These are phyloP conservation scores for Cichlasoma orientale DNA, from an alignment of 2,797 vertebrate species.

Conservation along the genomic window DNA sequence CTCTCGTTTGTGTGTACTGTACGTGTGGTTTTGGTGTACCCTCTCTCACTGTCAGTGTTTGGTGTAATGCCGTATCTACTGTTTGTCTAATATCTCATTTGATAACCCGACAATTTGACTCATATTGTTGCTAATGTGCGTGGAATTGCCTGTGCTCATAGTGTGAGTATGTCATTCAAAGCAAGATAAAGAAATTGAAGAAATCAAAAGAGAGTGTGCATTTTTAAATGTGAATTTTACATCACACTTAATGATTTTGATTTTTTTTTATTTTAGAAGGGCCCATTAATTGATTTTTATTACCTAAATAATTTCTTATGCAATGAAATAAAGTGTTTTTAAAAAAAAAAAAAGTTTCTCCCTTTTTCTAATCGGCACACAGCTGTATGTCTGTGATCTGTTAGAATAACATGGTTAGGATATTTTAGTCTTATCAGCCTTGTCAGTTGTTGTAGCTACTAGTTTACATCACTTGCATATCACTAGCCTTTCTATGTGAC, in stretches of 20 bases:
- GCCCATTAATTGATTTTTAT: constrained; percentile 7
- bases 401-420: background rate
- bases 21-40: constrained; percentile 43
- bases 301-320: constrained; percentile 4
- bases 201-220: background rate
- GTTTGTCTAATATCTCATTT: constrained; percentile 60
- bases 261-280: background rate
- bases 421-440: constrained; percentile 7
- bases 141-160: constrained; percentile 47
- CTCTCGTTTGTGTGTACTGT: constrained; percentile 57
- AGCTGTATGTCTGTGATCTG: background rate
- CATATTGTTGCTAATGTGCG: constrained; percentile 49
- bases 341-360: background rate
- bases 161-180: constrained; percentile 33
- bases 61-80: constrained; percentile 54
- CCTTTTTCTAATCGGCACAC: constrained; percentile 2
- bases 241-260: background rate
- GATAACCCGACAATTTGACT: constrained; percentile 59
- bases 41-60: constrained; percentile 53
- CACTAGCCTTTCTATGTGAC: constrained; percentile 74
- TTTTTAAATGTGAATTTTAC: constrained; percentile 2
- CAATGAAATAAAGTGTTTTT: constrained; percentile 6
- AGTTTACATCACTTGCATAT: constrained; percentile 47
- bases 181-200: background rate
- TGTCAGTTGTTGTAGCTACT: constrained; percentile 21